A percentile compares a stretch with the other conserved stretches of the same genome.
These are phyloP conservation scores for Pogonognathellus flavescens DNA, from an alignment of 1,140 invertebrate species.

Conservation along the genomic window DNA sequence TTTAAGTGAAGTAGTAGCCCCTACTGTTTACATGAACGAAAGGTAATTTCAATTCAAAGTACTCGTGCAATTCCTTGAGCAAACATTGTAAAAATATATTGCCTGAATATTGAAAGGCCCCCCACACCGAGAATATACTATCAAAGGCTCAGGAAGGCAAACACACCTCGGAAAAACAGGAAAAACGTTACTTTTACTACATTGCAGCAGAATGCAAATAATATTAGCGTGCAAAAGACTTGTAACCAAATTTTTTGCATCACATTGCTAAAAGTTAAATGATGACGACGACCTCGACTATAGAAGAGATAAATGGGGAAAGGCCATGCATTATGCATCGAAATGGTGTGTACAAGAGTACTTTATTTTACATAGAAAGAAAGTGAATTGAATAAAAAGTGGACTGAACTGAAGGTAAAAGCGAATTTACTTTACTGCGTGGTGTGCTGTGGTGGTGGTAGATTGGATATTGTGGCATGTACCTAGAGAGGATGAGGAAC, in stretches of 20 bases:
- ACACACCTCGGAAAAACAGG: background rate
- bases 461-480: constrained; percentile 27
- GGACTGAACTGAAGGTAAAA: background rate
- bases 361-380: constrained; percentile 38
- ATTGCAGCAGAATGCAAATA: background rate
- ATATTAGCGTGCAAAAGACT: background rate
- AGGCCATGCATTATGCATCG: constrained; percentile 30
- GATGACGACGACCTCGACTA: constrained; percentile 5
- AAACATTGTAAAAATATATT: constrained; percentile 23
- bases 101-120: constrained; percentile 31
- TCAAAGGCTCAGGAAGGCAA: background rate
- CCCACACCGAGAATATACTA: background rate
- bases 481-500: too few species aligned
- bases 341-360: constrained; percentile 12
- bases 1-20: too few species aligned
- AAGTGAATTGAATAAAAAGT: constrained; percentile 47
- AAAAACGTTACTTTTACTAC: background rate
- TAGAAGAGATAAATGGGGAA: constrained; percentile 31
- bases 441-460: background rate
- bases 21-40: constrained; percentile 4
- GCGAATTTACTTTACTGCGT: background rate
- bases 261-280: constrained; percentile 42
- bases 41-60: constrained; percentile 22
- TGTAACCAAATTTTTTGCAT: constrained; percentile 23
- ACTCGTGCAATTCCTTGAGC: background rate